Evolutionary conservation across 1,140 invertebrate genomes (phyloP), one percentile per base, ranked within the genome.

Genomic region (Drosophila suzukii): DNA sequence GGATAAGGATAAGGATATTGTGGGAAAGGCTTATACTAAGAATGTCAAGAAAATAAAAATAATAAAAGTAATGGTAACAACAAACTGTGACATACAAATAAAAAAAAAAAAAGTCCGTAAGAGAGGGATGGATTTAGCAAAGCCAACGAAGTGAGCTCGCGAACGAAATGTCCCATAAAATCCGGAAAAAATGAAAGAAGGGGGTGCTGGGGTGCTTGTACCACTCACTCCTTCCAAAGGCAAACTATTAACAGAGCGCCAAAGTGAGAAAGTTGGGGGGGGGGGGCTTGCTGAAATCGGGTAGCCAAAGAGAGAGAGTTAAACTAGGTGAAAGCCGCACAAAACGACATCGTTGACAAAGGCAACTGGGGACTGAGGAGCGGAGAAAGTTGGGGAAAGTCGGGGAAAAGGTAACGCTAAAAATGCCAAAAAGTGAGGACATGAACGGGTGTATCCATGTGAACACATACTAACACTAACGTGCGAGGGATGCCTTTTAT

Each of bases 21-120:
- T 51, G 46, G 53, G 62, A 39, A 47, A 62, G 81, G 75, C 60
- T 67, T 70, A 74, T 73, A 65, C 66, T 79, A 63, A 76, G 81
- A 83, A 79, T 83, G 83, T 83, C 79, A 66, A 62, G 62, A 79
- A 75, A 88, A 88, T 86, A 86, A 88, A 86, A 86, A 86, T 86
- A 86, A 86, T 76, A 81, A 59, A 81, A 80, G 66, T 85, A 85
- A 86, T 81, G 79, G 58, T 70, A 77, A 77, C 81, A 86, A 83
- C 83, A 89, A 88, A 88, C 81, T 88, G 83, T 73, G 83, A 68
- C 72, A 66, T 63, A 88, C 67, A 82, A 83, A 80, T 77, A 74
- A 70, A 76, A 79, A 79, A 76, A 79, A 79, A 65, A 59, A 79
- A 68, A 41, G 51, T 30, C 17, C 55, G 39, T 7, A 10, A 27